A percentile compares a stretch with the other conserved stretches of the same genome.
Conservation (phyloP, 2,888 invertebrate genomes). For the Tanypteryx hageni region DNA sequence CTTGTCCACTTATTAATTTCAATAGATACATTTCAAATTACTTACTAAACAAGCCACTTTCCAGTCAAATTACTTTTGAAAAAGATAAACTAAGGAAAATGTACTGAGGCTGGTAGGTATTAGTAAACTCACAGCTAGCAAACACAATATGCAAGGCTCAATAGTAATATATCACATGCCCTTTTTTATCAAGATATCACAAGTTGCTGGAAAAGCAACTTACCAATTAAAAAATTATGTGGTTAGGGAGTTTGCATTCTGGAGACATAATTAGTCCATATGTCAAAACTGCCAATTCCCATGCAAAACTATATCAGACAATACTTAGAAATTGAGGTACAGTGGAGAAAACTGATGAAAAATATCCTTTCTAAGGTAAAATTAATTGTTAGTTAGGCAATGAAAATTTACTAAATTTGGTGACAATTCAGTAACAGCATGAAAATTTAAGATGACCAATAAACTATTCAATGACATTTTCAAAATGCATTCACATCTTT, state of each 20-base stretch:
- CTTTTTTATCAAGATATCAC: slow-evolving; percentile 35
- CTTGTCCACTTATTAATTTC: slow-evolving; percentile 58
- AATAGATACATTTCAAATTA: not conserved
- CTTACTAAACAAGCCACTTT: slow-evolving; percentile 29
- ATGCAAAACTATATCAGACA: slow-evolving; percentile 46
- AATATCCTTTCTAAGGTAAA: not conserved
- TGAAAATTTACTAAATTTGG: not conserved
- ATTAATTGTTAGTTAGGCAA: not conserved
- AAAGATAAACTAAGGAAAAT: not conserved
- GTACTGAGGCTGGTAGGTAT: slow-evolving; percentile 62
- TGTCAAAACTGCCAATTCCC: slow-evolving; percentile 62
- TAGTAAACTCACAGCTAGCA: slow-evolving; percentile 48
- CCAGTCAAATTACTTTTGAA: slow-evolving; percentile 37
- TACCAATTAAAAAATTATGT: slow-evolving; percentile 14
- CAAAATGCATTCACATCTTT: not conserved
- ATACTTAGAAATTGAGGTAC: slow-evolving; percentile 30
- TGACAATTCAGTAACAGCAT: not conserved
- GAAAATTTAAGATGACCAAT: not conserved
- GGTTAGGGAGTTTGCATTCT: slow-evolving; percentile 34
- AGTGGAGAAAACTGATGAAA: slow-evolving; percentile 59
- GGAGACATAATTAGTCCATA: slow-evolving; percentile 21
- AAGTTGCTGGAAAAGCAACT: slow-evolving; percentile 10
- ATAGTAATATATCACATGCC: slow-evolving; percentile 46
- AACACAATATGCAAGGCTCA: slow-evolving; percentile 58
- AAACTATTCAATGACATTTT: not conserved